Evolutionary conservation across 1,140 invertebrate species (phyloP).

Genomic region (Procambarus virginalis): DNA sequence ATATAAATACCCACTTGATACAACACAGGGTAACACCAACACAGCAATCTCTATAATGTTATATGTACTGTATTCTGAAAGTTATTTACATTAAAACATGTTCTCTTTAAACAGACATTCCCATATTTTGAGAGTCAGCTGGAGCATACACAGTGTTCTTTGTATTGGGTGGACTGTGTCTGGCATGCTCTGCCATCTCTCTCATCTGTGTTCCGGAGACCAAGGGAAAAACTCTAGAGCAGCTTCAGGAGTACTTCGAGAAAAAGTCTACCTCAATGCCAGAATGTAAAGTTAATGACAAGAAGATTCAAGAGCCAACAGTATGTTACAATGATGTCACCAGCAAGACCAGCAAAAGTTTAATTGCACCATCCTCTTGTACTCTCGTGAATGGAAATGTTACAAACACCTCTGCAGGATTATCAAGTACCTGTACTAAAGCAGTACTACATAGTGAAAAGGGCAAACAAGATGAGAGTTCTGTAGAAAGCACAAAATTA

Average conservation of each 20-base stretch:
- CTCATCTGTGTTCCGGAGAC: conserved; percentile 78
- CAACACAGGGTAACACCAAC: no score
- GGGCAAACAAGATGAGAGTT: neutral
- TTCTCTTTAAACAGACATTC: conserved; percentile 25
- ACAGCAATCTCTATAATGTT: no score
- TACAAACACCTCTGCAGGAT: neutral
- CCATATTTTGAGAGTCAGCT: conserved; percentile 25
- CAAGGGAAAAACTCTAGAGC: conserved; percentile 77
- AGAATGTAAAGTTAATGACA: neutral
- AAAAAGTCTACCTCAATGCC: conserved; percentile 34
- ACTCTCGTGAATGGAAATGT: neutral
- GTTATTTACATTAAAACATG: neutral
- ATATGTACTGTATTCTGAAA: no score
- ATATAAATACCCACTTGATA: no score
- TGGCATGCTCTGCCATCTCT: conserved; percentile 75
- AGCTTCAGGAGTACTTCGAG: conserved; percentile 74
- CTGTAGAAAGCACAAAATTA: neutral
- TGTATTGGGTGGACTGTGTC: conserved; percentile 76
- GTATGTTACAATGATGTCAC: neutral
- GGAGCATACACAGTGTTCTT: conserved; percentile 74
- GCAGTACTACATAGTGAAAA: neutral
- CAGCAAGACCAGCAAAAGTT: neutral
- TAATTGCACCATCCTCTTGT: neutral
- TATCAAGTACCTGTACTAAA: neutral
- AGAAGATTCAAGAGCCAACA: neutral